Percentiles rank a stretch among this genome's conserved stretches.
Conservation (phyloP, 2,888 invertebrate species). For the Camponotus fellah region DNA sequence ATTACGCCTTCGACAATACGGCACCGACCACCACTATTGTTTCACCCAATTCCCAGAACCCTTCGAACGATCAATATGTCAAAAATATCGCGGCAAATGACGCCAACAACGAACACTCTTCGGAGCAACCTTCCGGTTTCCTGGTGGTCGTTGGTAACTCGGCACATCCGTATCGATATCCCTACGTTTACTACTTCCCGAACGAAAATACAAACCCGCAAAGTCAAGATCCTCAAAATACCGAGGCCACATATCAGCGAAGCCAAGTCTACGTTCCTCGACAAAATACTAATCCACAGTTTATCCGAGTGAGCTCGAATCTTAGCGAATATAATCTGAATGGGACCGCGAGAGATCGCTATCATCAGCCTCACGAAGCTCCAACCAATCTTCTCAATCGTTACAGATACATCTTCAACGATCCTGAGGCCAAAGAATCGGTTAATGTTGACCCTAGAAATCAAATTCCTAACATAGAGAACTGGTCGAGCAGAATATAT, state of each 20-base stretch:
- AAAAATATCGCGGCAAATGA: conserved; percentile 5
- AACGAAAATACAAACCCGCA: conserved; percentile 21
- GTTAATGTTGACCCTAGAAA: neutral
- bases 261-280: conserved; percentile 1
- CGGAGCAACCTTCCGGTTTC: conserved; percentile 36
- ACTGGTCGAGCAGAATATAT: conserved; percentile 32
- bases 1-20: conserved; percentile 77
- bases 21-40: conserved; percentile 67
- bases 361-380: neutral
- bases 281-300: neutral
- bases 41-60: neutral
- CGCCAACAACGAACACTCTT: neutral
- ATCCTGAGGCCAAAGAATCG: neutral
- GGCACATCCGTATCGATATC: neutral
- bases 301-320: neutral
- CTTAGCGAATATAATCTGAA: conserved; percentile 5
- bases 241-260: neutral
- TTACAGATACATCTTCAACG: conserved; percentile 47
- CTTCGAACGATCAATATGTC: neutral
- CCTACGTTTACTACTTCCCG: conserved; percentile 31
- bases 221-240: neutral
- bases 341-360: neutral
- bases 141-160: conserved; percentile 30
- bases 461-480: conserved; percentile 4
- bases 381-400: conserved; percentile 15